phyloP scores from a whole-genome alignment of 2,797 vertebrate species.

The Tangara arthus region DNA sequence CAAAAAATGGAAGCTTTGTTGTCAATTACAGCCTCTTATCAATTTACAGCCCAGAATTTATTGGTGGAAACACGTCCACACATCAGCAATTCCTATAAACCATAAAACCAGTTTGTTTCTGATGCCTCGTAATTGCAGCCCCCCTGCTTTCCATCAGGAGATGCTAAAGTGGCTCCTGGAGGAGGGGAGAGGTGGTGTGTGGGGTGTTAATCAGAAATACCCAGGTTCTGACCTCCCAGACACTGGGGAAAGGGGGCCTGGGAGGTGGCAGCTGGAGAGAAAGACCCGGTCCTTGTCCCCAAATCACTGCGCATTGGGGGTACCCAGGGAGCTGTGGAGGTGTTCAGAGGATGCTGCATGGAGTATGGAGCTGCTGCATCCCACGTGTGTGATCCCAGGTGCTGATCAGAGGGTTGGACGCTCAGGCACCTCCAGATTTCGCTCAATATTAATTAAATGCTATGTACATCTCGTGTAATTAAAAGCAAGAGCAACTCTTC shows the following conservation, averaged over 20 bases:
- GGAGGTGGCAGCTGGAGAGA: not conserved
- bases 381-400: rapidly evolving
- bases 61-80: not conserved
- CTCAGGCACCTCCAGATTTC: not conserved
- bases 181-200: not conserved
- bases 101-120: not conserved
- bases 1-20: not conserved
- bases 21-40: not conserved
- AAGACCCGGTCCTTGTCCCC: rapidly evolving
- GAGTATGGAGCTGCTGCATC: not conserved
- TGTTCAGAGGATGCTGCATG: not conserved
- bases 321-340: not conserved
- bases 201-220: not conserved
- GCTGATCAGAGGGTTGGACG: not conserved
- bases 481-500: slow-evolving; percentile 30
- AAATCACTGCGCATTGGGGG: rapidly evolving
- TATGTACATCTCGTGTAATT: not conserved
- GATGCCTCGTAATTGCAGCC: not conserved
- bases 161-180: not conserved
- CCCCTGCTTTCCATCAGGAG: not conserved
- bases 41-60: not conserved
- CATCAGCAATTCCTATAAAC: not conserved
- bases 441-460: not conserved
- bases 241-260: not conserved
- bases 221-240: not conserved